Conservation (phyloP, 37 sponge, comb jelly and placozoan species). For the Spongia lamella region DNA sequence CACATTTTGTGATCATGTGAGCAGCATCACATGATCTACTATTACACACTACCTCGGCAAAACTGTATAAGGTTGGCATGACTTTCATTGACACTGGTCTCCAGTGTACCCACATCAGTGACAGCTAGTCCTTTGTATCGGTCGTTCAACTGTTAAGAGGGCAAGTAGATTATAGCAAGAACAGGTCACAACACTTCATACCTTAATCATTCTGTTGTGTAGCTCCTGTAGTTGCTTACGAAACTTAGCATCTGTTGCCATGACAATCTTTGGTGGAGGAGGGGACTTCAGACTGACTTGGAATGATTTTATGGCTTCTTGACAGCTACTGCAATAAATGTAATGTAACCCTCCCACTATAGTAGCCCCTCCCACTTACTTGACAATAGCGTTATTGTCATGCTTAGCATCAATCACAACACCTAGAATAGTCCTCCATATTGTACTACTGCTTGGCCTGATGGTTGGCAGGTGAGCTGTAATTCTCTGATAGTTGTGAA, state of each 20-base stretch:
- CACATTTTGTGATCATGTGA: too few species aligned
- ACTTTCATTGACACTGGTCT: constrained; percentile 32
- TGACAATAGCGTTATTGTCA: background rate
- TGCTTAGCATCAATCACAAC: too few species aligned
- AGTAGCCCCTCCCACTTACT: background rate
- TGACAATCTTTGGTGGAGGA: constrained; percentile 33
- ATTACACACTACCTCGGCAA: constrained; percentile 65
- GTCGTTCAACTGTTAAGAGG: constrained; percentile 52
- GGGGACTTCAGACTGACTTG: constrained; percentile 36
- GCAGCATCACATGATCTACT: constrained; percentile 4
- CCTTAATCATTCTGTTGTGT: constrained; percentile 57
- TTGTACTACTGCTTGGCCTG: constrained; percentile 36
- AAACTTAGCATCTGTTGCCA: constrained; percentile 52
- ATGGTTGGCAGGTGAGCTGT: constrained; percentile 49
- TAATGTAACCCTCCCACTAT: background rate
- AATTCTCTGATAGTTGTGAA: constrained; percentile 67
- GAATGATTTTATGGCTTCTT: constrained; percentile 42
- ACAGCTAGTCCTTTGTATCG: constrained; percentile 48
- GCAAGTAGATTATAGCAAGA: background rate
- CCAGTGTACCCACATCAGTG: constrained; percentile 44
- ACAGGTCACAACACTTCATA: constrained; percentile 1
- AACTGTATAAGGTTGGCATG: constrained; percentile 36
- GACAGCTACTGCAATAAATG: constrained; percentile 20
- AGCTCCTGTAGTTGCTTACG: constrained; percentile 71
- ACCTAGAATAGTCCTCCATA: constrained; percentile 31